Base-by-base conservation (phyloP, 2,113 vertebrate species). In the Progne subis region DNA sequence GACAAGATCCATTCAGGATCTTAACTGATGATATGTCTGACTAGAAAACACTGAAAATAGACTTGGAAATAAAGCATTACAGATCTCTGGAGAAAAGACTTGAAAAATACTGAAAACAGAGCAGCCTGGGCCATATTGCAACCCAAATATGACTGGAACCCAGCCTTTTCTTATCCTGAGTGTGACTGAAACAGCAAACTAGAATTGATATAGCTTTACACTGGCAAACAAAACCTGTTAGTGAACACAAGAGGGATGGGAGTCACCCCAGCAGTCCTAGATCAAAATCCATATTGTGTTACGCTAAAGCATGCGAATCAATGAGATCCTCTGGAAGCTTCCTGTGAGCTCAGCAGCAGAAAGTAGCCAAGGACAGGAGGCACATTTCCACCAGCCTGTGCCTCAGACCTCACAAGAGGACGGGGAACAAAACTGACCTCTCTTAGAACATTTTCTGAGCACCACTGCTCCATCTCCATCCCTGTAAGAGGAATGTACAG, bases 401-500 rank as follows among this genome's bases (percentile, higher is more conserved):
- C 32, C 47, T 53, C 50, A 37, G 32, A 28, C 15, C 55, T 46
- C 67, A 31, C 32, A 34, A 18, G 56, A 69, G 12, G 1, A 39
- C 2, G 1, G 15, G 26, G 17, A 82, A 80, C 5, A 41, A 34
- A 34, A 12, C 3, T 65, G 17, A 47, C 6, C 25, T 43, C 24
- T 34, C 5, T 2, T 2, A 2, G 0, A 18, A n/a, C 8, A 10
- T 28, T 49, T 80, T 32, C 75, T 53, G 14, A 61, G 4, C 31
- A 46, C 24, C 26, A 16, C 25, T 34, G 57, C n/a, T 80, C 13
- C 46, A 9, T 6, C 21, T 4, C 11, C 23, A 29, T 3, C 25
- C 39, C 43, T 47, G 10, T 5, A 23, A n/a, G 0, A 39, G 25
- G 5, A 47, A 44, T 1, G 1, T 0, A 17, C 0, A 2, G 44